Evolutionary conservation across 2,888 invertebrate genomes (phyloP), one percentile per base, ranked within the genome.

Genomic region (Tipula lateralis): DNA sequence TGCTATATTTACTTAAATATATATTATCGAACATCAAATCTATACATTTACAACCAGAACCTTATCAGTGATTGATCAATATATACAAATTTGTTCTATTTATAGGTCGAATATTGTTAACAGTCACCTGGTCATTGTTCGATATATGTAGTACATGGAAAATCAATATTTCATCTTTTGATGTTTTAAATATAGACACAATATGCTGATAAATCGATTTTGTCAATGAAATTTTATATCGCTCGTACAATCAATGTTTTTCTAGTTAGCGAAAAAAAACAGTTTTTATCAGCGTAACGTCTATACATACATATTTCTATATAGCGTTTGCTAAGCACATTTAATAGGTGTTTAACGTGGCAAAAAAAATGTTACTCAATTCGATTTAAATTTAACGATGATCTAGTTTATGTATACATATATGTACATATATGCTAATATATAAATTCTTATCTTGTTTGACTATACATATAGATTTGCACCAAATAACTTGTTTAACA

Each of bases 81-180:
- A 24, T 66, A n/a, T 44, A 66, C 66, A 66, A 66, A 66, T 16
- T 16, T 66, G 24, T 19, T 66, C 7, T 66, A 66, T 66, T 66
- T 66, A 66, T 66, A 66, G 66, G 66, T 66, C 66, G 66, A 66
- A 66, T 66, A 66, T 24, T 66, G 24, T 9, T 24, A 24, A 66
- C 66, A 66, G 66, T 66, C 66, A 66, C 66, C 66, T 66, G 66
- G 66, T 24, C 9, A 24, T 66, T 66, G 66, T 66, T 66, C 44
- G 19, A 50, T 50, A 66, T n/a, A 39, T 1, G 7, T 24, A 9
- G 9, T 66, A 66, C 66, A 66, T 24, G 24, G 9, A 24, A 66
- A 24, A 66, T 66, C 66, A 66, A 66, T 66, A 66, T 66, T 66
- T 66, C 66, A 66, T 66, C 66, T 66, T 66, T 66, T 66, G 24